These are phyloP conservation scores for Porites evermanni DNA, from an alignment of 92 coral and sea anemone species.

Conservation along the genomic window DNA sequence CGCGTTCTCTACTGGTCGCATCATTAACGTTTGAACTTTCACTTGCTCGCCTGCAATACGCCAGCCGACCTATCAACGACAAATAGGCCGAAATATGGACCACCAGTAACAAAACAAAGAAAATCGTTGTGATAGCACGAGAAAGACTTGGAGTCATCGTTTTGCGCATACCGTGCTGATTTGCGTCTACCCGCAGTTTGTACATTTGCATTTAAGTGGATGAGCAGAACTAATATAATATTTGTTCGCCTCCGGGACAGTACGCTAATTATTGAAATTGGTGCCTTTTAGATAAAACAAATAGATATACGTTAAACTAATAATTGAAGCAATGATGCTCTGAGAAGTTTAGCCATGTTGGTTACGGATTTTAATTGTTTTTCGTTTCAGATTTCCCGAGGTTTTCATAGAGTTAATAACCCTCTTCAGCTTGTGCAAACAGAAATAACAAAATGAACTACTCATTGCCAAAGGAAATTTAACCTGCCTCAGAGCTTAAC, in stretches of 20 bases:
- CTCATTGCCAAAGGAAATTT: neutral
- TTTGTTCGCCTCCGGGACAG: neutral
- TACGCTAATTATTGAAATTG: no score
- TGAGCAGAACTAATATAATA: neutral
- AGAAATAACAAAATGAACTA: neutral
- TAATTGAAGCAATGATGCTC: neutral
- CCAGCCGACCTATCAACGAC: neutral
- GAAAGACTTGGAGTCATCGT: neutral
- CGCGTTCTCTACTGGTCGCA: neutral
- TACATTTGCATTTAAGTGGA: neutral
- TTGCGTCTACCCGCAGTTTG: neutral
- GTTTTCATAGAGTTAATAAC: constrained; percentile 18
- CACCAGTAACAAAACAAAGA: neutral
- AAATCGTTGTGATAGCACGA: neutral
- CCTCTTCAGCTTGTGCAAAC: constrained; percentile 9
- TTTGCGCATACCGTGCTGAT: neutral
- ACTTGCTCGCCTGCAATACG: neutral
- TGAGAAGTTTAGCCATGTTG: neutral
- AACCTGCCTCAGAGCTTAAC: no score
- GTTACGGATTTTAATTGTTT: no score
- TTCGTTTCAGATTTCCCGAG: neutral
- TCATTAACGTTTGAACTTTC: neutral
- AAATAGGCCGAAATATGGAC: constrained; percentile 3
- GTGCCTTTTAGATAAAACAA: neutral
- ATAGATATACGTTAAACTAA: neutral